Evolutionary conservation across 1,140 invertebrate genomes (phyloP).

Genomic region (Drosophila chauvacae): DNA sequence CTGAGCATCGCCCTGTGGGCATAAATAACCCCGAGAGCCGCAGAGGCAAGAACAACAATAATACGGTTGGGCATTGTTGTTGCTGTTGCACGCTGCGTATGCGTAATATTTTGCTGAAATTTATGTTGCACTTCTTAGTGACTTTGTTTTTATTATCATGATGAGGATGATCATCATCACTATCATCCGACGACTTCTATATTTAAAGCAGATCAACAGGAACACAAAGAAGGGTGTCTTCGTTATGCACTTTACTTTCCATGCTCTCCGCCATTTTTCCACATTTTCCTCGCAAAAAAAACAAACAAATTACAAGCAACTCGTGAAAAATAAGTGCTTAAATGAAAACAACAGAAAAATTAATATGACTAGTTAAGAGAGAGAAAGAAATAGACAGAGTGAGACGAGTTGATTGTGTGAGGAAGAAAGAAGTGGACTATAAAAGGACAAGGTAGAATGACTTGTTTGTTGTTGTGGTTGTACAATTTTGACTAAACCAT

Average conservation of each 20-base stretch:
- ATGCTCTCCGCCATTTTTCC: neutral
- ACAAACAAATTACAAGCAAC: constrained; percentile 7
- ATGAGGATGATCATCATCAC: constrained; percentile 25
- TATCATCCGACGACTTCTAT: constrained; percentile 45
- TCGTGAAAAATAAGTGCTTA: constrained; percentile 4
- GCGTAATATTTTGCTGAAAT: constrained; percentile 76
- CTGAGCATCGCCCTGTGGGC: constrained; percentile 48
- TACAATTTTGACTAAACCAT: too few relatives aligned
- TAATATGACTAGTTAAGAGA: constrained; percentile 4
- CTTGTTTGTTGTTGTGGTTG: neutral
- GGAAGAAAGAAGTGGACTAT: neutral
- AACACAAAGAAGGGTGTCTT: constrained; percentile 38
- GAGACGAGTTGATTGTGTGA: neutral
- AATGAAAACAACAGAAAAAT: constrained; percentile 7
- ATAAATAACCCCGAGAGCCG: constrained; percentile 62
- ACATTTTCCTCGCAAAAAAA: constrained; percentile 2
- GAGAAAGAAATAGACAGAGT: neutral
- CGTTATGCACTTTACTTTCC: constrained; percentile 26
- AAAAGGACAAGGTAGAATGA: constrained; percentile 6
- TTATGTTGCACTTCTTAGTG: constrained; percentile 78
- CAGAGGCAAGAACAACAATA: constrained; percentile 42
- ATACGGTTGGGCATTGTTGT: constrained; percentile 27
- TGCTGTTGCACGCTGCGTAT: constrained; percentile 65
- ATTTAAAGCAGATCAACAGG: constrained; percentile 59
- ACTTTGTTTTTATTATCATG: constrained; percentile 78